These are phyloP conservation scores for Vanacampus margaritifer DNA, from an alignment of 2,113 vertebrate species.

Conservation along the genomic window DNA sequence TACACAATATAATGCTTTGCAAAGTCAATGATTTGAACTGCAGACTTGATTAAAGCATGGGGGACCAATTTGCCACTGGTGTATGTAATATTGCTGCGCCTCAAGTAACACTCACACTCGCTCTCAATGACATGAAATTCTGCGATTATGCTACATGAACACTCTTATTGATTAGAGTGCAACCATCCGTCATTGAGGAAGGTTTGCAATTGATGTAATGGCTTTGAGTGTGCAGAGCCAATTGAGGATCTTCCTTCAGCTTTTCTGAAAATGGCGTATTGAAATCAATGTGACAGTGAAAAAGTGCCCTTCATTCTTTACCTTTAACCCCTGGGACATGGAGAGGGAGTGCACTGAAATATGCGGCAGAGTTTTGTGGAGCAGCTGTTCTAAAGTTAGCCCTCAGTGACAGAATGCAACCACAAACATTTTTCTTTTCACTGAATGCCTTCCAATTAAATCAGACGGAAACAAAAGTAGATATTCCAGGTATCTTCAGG, in stretches of 20 bases:
- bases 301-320: slow-evolving; percentile 49
- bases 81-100: slow-evolving; percentile 57
- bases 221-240: slow-evolving; percentile 12
- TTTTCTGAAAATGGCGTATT: slow-evolving; percentile 29
- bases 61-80: slow-evolving; percentile 64
- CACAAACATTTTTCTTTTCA: not conserved
- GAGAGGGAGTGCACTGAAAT: slow-evolving; percentile 27
- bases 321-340: slow-evolving; percentile 50
- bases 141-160: slow-evolving; percentile 61
- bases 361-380: slow-evolving; percentile 27
- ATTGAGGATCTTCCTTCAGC: slow-evolving; percentile 35
- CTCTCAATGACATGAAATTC: slow-evolving; percentile 59
- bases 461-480: not conserved
- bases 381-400: slow-evolving; percentile 4
- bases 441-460: slow-evolving; percentile 9
- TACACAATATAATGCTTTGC: slow-evolving; percentile 64
- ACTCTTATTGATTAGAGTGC: slow-evolving; percentile 58
- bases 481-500: too few species aligned
- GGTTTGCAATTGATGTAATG: slow-evolving; percentile 65
- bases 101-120: slow-evolving; percentile 51
- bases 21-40: slow-evolving; percentile 68
- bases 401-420: slow-evolving; percentile 2
- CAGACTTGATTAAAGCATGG: slow-evolving; percentile 63
- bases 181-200: slow-evolving; percentile 32
- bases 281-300: slow-evolving; percentile 57